These are phyloP conservation scores for Drosophila quasianomalipes DNA, from an alignment of 2,888 invertebrate species.

Conservation along the genomic window DNA sequence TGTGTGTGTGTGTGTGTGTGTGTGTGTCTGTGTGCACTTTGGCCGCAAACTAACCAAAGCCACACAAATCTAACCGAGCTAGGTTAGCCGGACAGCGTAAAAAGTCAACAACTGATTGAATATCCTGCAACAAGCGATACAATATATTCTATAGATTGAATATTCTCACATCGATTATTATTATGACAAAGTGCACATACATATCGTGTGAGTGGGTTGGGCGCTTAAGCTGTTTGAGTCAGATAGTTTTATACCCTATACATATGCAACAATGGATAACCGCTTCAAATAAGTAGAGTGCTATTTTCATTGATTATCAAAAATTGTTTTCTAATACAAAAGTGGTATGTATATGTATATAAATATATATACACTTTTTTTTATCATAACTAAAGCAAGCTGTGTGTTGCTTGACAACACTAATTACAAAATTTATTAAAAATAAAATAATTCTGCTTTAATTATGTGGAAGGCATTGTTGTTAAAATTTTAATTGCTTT, in stretches of 20 bases:
- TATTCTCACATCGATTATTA: constrained; percentile 27
- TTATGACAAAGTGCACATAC: constrained; percentile 14
- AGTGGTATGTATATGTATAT: background rate
- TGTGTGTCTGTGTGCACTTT: constrained; percentile 43
- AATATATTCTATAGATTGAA: constrained; percentile 11
- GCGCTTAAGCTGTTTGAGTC: background rate
- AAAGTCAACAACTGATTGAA: constrained; percentile 53
- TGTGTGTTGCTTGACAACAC: background rate
- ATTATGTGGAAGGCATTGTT: background rate
- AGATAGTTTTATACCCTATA: background rate
- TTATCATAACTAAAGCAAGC: background rate
- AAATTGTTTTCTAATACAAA: background rate
- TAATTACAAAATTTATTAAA: background rate
- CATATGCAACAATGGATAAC: background rate
- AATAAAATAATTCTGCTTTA: background rate
- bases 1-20: background rate
- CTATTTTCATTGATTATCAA: background rate
- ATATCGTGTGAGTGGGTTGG: background rate
- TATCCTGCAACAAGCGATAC: constrained; percentile 16
- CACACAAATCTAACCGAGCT: constrained; percentile 30
- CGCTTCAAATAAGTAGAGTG: background rate
- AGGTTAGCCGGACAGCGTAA: constrained; percentile 23
- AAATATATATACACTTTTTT: background rate
- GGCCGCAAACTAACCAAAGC: constrained; percentile 61
- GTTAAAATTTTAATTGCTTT: background rate